Conservation (phyloP, 2,888 invertebrate genomes). For the Drosophila greeni region DNA sequence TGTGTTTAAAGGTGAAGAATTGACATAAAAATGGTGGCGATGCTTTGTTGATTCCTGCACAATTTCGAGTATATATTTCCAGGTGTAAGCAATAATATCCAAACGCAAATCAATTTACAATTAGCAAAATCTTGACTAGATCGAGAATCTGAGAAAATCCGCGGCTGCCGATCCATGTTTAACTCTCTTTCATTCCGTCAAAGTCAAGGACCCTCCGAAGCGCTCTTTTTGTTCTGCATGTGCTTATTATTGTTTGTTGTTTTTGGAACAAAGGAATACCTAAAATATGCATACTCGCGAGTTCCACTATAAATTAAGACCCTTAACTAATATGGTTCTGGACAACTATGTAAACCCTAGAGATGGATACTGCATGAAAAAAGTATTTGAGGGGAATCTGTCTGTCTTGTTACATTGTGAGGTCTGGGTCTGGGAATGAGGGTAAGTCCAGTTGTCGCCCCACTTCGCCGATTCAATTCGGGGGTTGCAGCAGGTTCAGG, state of each 20-base stretch:
- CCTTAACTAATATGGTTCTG: slow-evolving; percentile 41
- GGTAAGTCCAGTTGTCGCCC: slow-evolving; percentile 27
- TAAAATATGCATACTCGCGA: slow-evolving; percentile 27
- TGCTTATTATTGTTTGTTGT: slow-evolving; percentile 6
- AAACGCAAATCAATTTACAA: slow-evolving; percentile 34
- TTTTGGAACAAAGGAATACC: slow-evolving; percentile 27
- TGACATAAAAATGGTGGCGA: slow-evolving; percentile 37
- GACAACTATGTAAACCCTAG: slow-evolving; percentile 36
- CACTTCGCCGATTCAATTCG: slow-evolving; percentile 18
- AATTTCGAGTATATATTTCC: slow-evolving; percentile 35
- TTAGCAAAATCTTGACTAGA: slow-evolving; percentile 38
- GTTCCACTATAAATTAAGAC: slow-evolving; percentile 39
- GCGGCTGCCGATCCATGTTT: slow-evolving; percentile 32
- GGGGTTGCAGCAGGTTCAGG: slow-evolving; percentile 25
- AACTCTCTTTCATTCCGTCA: slow-evolving; percentile 22
- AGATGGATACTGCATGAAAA: slow-evolving; percentile 37
- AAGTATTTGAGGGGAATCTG: slow-evolving; percentile 14
- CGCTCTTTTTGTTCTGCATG: slow-evolving; percentile 24
- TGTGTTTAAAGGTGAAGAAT: slow-evolving; percentile 20
- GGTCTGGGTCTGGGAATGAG: slow-evolving; percentile 30
- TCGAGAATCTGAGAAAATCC: slow-evolving; percentile 27
- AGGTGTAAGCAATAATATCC: slow-evolving; percentile 24
- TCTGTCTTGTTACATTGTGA: slow-evolving; percentile 10
- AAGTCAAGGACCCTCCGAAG: slow-evolving; percentile 25
- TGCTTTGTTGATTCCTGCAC: slow-evolving; percentile 17